Base-by-base conservation (phyloP, 2,797 vertebrate species). In the Knipowitschia caucasica region DNA sequence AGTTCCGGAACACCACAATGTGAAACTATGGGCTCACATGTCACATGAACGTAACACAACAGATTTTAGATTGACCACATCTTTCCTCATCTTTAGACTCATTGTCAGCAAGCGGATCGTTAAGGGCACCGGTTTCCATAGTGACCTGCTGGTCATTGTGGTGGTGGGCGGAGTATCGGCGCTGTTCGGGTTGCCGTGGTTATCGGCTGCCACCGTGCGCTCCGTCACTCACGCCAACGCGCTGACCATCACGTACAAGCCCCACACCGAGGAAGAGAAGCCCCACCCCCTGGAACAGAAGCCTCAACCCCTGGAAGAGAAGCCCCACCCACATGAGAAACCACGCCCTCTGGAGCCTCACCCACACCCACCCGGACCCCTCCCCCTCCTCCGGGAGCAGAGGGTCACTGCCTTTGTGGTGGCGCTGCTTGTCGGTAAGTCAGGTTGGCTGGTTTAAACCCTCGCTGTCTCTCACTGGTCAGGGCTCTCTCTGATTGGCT, bases 201-300 rank as follows among this genome's bases (percentile, higher is more conserved):
- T 99, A 59, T 93, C 96, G 0, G 96, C 94, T 0, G 95, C 96
- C 29, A 98, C 96, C 0, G 96, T 99, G 27, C 94, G 96, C 71
- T 96, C 96, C 0, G 96, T 98, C 69, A 99, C 96, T 0, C 96
- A 99, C 0, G 94, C 93, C 82, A 98, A 99, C 0, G 94, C 96
- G 0, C 92, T 99, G 43, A 96, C 96, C 0, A 93, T 99, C 76
- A 94, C 95, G 0, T n/a, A 94, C 97, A 44, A 95, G 96, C 0
- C 96, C 96, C 0, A 95, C 96, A n/a, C n/a, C n/a, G n/a, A n/a
- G 8, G 34, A 49, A 95, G 14, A 98, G 85, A 98, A 96, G 78
- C 95, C 95, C 35, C 94, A 94, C 71, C 93, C 97, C 79, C 92
- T 95, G 84, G 95, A 97, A 71, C 8, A 21, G n/a, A 17, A 20